Evolutionary conservation across 2,113 vertebrate genomes (phyloP), one percentile per base, ranked within the genome.

Genomic region (Butorides virescens): DNA sequence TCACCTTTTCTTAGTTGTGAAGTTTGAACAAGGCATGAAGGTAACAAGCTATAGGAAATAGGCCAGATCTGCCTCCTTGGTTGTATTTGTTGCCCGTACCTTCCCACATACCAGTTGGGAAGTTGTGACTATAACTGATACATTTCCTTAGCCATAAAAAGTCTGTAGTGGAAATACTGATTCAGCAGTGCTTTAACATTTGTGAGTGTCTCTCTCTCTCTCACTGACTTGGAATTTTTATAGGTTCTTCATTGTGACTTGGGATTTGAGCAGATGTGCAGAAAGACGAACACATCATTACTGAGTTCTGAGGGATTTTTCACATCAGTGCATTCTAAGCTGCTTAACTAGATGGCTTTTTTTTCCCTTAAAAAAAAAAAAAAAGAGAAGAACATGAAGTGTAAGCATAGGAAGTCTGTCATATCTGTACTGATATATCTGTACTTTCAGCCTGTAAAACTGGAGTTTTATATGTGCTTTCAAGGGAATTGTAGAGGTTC

Each of bases 231-330:
- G 52, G 39, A 92, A 73, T 95, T 86, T 95, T 90, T 95, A 66
- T 83, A 55, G 11, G 32, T 90, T 83, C 25, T 66, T 90, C 44
- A 23, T 49, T 1, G 10, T 88, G 81, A 61, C 47, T 80, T 80
- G 66, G n/a, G 93, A 72, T 85, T 88, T 94, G 61, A 94, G 50
- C 80, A 94, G 72, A 91, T 85, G 53, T 87, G 49, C 66, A 82
- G 58, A 53, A 93, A 78, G 29, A 93, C 2, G 13, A 94, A 76
- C 36, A 62, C 17, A 32, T 73, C 73, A 73, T 74, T 85, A 76
- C 18, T 90, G 34, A 85, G 73, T 95, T 92, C 62, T 37, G 20
- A 86, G 70, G 21, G 63, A 92, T 86, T 91, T 96, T 91, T 91
- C 63, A 71, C 46, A 63, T 89, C 70, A 56, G 21, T 96, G 67